Conservation (phyloP, 92 coral and sea anemone species). For the Zoanthus solanderi region DNA sequence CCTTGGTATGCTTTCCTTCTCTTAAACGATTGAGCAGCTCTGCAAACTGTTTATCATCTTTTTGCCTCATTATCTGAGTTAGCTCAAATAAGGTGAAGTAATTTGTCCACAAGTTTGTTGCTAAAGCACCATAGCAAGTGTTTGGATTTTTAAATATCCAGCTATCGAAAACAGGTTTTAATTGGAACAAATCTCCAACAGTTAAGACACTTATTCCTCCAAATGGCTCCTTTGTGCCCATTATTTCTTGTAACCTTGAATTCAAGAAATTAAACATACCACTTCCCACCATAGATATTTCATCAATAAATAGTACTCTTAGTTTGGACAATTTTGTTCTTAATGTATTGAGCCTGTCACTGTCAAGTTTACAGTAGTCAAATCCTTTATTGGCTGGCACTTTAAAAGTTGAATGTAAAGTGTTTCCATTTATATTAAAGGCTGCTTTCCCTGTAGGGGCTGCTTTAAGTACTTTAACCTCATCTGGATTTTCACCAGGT, state of each 20-base stretch:
- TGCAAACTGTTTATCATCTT: conserved; percentile 79
- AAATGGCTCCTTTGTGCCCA: conserved; percentile 63
- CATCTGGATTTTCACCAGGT: conserved; percentile 68
- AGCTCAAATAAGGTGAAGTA: conserved; percentile 58
- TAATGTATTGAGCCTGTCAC: conserved; percentile 69
- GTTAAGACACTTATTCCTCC: conserved; percentile 60
- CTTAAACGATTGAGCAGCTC: conserved; percentile 50
- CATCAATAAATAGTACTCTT: conserved; percentile 62
- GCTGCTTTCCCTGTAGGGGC: conserved; percentile 78
- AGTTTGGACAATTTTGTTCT: conserved; percentile 54
- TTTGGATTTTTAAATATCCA: conserved; percentile 59
- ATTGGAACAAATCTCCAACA: conserved; percentile 71
- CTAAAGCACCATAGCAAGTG: conserved; percentile 58
- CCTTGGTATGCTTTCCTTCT: conserved; percentile 12
- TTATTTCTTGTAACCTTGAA: conserved; percentile 56
- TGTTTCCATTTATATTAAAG: conserved; percentile 59
- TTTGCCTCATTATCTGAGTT: conserved; percentile 75
- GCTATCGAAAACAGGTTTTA: conserved; percentile 57
- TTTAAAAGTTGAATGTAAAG: conserved; percentile 59
- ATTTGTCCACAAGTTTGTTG: conserved; percentile 58
- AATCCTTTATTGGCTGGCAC: conserved; percentile 70
- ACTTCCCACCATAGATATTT: conserved; percentile 67
- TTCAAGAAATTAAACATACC: conserved; percentile 67
- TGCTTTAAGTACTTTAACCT: conserved; percentile 63
- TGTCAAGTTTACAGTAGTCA: conserved; percentile 59